Evolutionary conservation across 2,797 vertebrate species (phyloP).

Genomic region (Champsocephalus gunnari): DNA sequence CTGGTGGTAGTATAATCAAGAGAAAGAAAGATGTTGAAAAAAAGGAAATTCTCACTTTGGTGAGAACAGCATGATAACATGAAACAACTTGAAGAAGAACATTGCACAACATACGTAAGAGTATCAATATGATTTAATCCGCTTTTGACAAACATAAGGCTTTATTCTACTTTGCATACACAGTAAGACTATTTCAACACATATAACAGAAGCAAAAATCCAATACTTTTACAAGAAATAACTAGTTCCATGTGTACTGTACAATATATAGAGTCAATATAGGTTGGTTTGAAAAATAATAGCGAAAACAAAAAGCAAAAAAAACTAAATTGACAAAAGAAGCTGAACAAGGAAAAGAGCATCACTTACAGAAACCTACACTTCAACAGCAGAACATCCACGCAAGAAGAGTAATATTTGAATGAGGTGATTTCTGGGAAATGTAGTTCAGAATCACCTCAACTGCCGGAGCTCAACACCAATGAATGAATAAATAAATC

Average conservation of each 20-base stretch:
- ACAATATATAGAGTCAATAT: not conserved
- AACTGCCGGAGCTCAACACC: not conserved
- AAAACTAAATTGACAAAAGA: not conserved
- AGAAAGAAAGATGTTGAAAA: not conserved
- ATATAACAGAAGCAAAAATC: not conserved
- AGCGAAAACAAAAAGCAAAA: not conserved
- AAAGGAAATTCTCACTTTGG: too few species aligned
- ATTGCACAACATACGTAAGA: not conserved
- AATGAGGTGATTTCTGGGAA: slow-evolving; percentile 32
- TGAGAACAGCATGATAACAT: too few species aligned
- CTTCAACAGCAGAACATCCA: too few species aligned
- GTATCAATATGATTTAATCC: not conserved
- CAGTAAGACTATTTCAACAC: not conserved
- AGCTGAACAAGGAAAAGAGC: not conserved
- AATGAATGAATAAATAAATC: slow-evolving; percentile 1
- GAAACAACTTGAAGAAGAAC: too few species aligned
- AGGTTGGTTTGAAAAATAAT: not conserved
- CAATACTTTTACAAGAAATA: not conserved
- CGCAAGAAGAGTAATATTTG: not conserved
- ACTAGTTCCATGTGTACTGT: not conserved
- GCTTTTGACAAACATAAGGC: not conserved
- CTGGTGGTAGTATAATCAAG: not conserved
- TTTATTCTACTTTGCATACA: not conserved
- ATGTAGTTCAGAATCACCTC: slow-evolving; percentile 1
- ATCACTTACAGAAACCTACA: slow-evolving; percentile 17